These are phyloP conservation scores for Crocidura indochinensis DNA, from an alignment of 2,797 vertebrate species.

Conservation along the genomic window DNA sequence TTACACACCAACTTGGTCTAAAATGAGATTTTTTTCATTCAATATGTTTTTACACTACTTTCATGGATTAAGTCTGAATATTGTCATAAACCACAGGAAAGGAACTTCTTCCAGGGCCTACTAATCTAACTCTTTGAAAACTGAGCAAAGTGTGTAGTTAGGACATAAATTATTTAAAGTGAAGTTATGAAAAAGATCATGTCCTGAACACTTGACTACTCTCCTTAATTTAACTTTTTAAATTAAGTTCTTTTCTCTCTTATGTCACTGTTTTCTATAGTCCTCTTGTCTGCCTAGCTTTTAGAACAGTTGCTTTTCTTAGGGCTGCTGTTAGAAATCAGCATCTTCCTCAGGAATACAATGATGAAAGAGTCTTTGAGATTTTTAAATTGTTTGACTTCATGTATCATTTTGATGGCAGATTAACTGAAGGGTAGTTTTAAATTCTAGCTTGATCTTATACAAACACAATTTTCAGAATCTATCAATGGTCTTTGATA, in stretches of 20 bases:
- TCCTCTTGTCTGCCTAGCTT: background rate
- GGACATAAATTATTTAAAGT: background rate
- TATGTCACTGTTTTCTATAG: background rate
- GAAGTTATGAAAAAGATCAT: background rate
- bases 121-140: background rate
- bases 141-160: background rate
- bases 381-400: background rate
- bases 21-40: background rate
- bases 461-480: background rate
- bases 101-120: too few species aligned
- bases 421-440: background rate
- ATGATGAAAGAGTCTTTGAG: background rate
- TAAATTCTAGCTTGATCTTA: background rate
- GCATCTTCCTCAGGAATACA: background rate
- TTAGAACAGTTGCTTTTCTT: background rate
- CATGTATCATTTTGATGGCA: background rate
- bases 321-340: slow-evolving; percentile 1
- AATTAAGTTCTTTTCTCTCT: background rate
- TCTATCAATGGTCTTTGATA: background rate
- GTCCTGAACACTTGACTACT: background rate
- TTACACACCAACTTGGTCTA: background rate
- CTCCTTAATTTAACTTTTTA: slow-evolving; percentile 44
- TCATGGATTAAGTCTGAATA: background rate
- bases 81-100: background rate
- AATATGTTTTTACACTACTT: background rate